A percentile compares a stretch with the other conserved stretches of the same genome.
phyloP scores from a whole-genome alignment of 2,888 invertebrate species.

The Sabellastarte sp. region DNA sequence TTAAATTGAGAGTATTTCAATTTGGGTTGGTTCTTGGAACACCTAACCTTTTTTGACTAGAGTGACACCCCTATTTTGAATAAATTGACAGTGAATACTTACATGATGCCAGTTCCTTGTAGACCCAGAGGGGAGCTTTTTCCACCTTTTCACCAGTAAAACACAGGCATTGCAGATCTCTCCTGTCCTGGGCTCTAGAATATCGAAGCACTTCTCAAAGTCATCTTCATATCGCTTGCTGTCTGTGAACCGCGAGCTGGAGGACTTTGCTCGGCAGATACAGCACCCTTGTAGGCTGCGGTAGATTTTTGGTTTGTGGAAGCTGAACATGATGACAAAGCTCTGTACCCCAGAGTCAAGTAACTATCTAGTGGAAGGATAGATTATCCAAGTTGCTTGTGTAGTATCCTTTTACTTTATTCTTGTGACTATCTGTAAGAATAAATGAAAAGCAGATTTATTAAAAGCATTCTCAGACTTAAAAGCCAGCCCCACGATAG shows the following conservation, averaged over 20 bases:
- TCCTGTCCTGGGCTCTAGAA: constrained; percentile 71
- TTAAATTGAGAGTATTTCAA: too few relatives aligned
- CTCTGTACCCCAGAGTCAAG: too few relatives aligned
- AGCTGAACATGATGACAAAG: constrained; percentile 80
- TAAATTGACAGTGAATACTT: constrained; percentile 26
- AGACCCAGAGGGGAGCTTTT: constrained; percentile 48
- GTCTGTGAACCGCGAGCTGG: constrained; percentile 79
- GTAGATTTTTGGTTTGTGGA: constrained; percentile 83
- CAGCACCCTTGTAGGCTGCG: constrained; percentile 73
- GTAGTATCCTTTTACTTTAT: too few relatives aligned
- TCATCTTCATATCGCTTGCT: constrained; percentile 81
- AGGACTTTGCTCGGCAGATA: constrained; percentile 82
- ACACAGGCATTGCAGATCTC: constrained; percentile 88
- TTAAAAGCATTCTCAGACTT: too few relatives aligned
- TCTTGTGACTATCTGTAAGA: too few relatives aligned
- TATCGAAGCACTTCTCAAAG: constrained; percentile 74
- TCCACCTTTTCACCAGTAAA: constrained; percentile 76
- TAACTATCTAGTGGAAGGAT: too few relatives aligned
- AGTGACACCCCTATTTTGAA: too few relatives aligned
- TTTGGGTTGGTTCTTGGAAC: too few relatives aligned
- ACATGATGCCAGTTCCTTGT: constrained; percentile 53
- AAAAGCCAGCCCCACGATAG: too few relatives aligned
- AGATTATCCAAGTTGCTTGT: too few relatives aligned
- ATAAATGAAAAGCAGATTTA: too few relatives aligned
- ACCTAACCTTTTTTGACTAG: too few relatives aligned